Base-by-base conservation (phyloP, 2,888 invertebrate genomes). In the Stomorhina lunata region DNA sequence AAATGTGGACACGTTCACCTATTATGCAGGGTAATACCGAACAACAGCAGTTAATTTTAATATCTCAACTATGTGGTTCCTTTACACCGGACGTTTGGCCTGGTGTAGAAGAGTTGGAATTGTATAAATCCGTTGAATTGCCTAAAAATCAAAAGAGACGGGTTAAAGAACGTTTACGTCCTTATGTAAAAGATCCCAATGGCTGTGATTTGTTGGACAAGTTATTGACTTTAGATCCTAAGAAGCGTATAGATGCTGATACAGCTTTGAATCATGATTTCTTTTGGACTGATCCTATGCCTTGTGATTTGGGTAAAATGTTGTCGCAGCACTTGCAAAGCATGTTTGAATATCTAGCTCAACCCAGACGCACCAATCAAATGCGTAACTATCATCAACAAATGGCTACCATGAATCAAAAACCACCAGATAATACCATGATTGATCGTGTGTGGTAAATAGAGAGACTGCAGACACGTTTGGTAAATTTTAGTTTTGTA, bases 241-340 rank as follows among this genome's bases (percentile, higher is more conserved):
- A 95, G 0, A 97, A 97, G 90, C 92, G 98, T 55, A 93, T 93
- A 73, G 97, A 98, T 89, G 95, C 98, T 0, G 98, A 99, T 89
- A 95, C 96, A 0, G 98, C 99, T 0, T 90, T 99, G 1, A 98
- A 98, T 92, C 99, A 99, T 89, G 98, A 98, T 90, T 99, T 99
- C 92, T 99, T 99, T 92, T 99, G 98, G 98, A 96, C 96, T 4
- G 98, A 98, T 90, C 99, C 99, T 0, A 96, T 98, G 96, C 98
- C 99, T 0, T 95, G 95, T 88, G 97, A 97, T 89, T 92, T 97
- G 37, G 95, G 94, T 68, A 96, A 96, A 92, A 98, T 98, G 98
- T 92, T 99, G 84, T 97, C 96, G 0, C 96, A 97, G 87, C 96
- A 96, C 92, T 95, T 94, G 84, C 96, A 93, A 84, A 97, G 97